Evolutionary conservation across 2,888 invertebrate genomes (phyloP), one percentile per base, ranked within the genome.

Genomic region (Eupithecia tripunctaria): DNA sequence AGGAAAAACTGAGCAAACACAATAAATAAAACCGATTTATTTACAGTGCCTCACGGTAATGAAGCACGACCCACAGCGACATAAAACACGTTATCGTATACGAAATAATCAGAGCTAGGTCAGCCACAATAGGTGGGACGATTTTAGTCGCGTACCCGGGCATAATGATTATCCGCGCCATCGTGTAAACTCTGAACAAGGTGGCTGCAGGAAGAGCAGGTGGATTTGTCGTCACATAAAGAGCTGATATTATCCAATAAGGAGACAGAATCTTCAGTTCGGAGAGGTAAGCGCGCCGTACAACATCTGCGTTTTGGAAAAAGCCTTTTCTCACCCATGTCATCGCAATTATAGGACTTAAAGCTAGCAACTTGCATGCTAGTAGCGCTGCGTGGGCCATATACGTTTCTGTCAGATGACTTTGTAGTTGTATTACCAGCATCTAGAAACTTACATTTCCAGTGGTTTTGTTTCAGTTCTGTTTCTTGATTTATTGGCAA

Each of bases 191-290:
- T 38, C 90, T 84, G 51, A 89, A 86, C 1, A 89, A 75, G 65
- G 80, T 83, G 2, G 84, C 74, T 0, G 84, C 86, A 7, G 86
- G 62, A 3, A 79, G 67, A 1, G 72, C 1, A 0, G 74, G 67
- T 1, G 87, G 89, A 6, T 79, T 75, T 0, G 86, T 89, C 0
- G 88, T 89, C 12, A 88, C 80, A 71, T 88, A 90, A 14, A 91
- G 64, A 0, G 87, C 89, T 2, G 86, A 88, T 0, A 88, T 81
- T 1, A 89, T 78, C 91, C 91, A 91, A 72, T 87, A 90, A 0
- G 91, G 91, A 1, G 88, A 85, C 14, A 91, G 68, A 21, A 84
- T 85, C 81, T 91, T 91, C 67, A 91, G 72, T 64, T 91, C 91
- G 3, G 85, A 83, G n/a, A 90, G 77, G 71, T 90, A 89, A 0